phyloP scores from a whole-genome alignment of 2,888 invertebrate genomes.

The Diadromus collaris region DNA sequence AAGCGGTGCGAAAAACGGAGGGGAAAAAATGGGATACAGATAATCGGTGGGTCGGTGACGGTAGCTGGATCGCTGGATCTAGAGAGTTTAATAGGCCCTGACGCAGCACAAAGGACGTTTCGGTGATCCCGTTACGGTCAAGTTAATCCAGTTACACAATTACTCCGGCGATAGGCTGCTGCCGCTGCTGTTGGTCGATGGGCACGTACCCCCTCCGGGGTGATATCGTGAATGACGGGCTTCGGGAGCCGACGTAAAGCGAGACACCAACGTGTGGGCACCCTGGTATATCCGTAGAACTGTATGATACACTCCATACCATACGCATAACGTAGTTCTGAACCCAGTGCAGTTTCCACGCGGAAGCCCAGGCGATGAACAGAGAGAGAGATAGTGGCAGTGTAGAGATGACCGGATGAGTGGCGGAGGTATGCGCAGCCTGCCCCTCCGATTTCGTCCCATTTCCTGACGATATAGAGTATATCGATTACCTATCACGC shows the following conservation, averaged over 20 bases:
- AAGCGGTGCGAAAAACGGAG: constrained; percentile 3
- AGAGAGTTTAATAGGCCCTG: constrained; percentile 51
- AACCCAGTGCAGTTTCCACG: constrained; percentile 26
- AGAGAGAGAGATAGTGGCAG: not conserved
- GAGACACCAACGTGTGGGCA: constrained; percentile 21
- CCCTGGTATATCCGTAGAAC: constrained; percentile 7
- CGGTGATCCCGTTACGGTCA: constrained; percentile 59
- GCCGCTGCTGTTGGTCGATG: constrained; percentile 42
- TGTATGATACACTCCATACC: constrained; percentile 29
- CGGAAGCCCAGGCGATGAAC: not conserved
- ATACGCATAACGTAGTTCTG: constrained; percentile 8
- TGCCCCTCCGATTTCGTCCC: constrained; percentile 33
- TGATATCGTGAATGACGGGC: constrained; percentile 55
- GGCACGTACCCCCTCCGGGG: constrained; percentile 29
- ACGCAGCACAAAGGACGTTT: constrained; percentile 59
- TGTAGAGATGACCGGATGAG: constrained; percentile 15
- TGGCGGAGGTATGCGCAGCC: not conserved
- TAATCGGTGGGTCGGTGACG: constrained; percentile 28
- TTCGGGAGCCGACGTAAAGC: constrained; percentile 18
- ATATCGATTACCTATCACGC: constrained; percentile 42
- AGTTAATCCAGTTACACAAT: constrained; percentile 60
- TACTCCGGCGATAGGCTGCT: constrained; percentile 53
- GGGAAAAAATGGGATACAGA: not conserved
- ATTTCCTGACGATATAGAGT: constrained; percentile 39
- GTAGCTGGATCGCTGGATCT: not conserved